Conservation (phyloP, 2,113 vertebrate genomes). For the Paramormyrops kingsleyae region DNA sequence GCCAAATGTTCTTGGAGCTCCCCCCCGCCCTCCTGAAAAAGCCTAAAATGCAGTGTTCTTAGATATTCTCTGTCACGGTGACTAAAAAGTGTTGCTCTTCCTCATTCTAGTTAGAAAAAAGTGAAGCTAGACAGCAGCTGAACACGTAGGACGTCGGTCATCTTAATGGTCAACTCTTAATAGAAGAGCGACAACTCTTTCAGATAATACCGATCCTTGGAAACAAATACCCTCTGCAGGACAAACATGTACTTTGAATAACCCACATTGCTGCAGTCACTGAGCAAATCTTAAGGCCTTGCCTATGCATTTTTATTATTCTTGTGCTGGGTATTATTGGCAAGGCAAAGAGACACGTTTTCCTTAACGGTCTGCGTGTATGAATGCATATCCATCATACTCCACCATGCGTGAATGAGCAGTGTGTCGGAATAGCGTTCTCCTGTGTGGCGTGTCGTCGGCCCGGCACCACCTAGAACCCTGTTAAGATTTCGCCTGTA, state of each 20-base stretch:
- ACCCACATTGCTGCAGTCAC: slow-evolving; percentile 9
- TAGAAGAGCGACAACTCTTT: slow-evolving; percentile 31
- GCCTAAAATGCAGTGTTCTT: not conserved
- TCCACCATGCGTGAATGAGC: not conserved
- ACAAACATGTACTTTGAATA: slow-evolving; percentile 40
- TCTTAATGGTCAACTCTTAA: slow-evolving; percentile 39
- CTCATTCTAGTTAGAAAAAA: slow-evolving; percentile 36
- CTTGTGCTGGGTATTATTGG: not conserved
- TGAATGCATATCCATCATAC: not conserved
- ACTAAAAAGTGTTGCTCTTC: slow-evolving; percentile 33
- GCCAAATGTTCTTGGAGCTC: slow-evolving; percentile 30
- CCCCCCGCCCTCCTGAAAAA: not conserved
- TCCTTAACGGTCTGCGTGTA: not conserved
- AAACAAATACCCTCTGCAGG: slow-evolving; percentile 53
- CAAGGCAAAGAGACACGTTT: not conserved
- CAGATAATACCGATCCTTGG: slow-evolving; percentile 50
- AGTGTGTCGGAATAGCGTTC: not conserved
- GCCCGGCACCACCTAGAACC: not conserved
- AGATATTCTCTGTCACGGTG: not conserved
- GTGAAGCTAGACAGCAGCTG: slow-evolving; percentile 37
- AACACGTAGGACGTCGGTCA: slow-evolving; percentile 50
- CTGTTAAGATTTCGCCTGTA: not conserved
- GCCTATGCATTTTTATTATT: not conserved
- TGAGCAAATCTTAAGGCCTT: slow-evolving; percentile 20
- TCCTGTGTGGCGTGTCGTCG: not conserved